A percentile compares a stretch with the other conserved stretches of the same genome.
phyloP scores from a whole-genome alignment of 2,113 vertebrate genomes.

The Ondatra zibethicus region DNA sequence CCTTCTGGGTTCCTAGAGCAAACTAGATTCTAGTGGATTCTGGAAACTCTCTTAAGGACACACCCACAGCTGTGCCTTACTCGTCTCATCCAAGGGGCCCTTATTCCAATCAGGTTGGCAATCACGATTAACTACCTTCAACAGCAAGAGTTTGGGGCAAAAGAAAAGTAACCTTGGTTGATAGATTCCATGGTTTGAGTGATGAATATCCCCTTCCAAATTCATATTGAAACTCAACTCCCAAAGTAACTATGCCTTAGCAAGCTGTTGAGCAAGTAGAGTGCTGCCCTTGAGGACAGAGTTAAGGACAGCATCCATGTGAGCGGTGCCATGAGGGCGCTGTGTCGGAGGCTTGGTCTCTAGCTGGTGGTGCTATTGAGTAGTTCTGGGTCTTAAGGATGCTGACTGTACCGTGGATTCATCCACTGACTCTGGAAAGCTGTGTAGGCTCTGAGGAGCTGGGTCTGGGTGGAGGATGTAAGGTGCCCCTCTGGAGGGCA shows the following conservation, averaged over 20 bases:
- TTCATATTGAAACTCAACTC: not conserved
- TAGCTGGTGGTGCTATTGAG: not conserved
- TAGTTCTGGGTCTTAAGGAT: not conserved
- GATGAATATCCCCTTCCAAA: not conserved
- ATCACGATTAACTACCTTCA: not conserved
- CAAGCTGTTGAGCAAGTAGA: not conserved
- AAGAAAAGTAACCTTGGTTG: not conserved
- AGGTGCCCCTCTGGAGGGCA: not conserved
- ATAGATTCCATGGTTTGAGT: not conserved
- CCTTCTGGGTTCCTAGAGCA: not conserved
- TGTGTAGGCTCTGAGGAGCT: not conserved
- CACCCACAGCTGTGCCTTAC: not conserved
- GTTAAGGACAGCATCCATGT: too few species aligned
- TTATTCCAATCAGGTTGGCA: not conserved
- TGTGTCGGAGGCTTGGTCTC: not conserved
- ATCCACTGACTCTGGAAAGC: not conserved
- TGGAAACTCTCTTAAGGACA: not conserved
- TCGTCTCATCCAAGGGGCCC: not conserved
- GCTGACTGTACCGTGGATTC: not conserved
- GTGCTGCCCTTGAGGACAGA: not conserved
- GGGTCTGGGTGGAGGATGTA: not conserved
- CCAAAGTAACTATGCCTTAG: not conserved
- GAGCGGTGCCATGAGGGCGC: not conserved
- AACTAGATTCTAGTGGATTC: not conserved
- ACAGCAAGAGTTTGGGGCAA: not conserved